Evolutionary conservation across 2,113 vertebrate genomes (phyloP), one percentile per base, ranked within the genome.

Genomic region (Toxostoma redivivum): DNA sequence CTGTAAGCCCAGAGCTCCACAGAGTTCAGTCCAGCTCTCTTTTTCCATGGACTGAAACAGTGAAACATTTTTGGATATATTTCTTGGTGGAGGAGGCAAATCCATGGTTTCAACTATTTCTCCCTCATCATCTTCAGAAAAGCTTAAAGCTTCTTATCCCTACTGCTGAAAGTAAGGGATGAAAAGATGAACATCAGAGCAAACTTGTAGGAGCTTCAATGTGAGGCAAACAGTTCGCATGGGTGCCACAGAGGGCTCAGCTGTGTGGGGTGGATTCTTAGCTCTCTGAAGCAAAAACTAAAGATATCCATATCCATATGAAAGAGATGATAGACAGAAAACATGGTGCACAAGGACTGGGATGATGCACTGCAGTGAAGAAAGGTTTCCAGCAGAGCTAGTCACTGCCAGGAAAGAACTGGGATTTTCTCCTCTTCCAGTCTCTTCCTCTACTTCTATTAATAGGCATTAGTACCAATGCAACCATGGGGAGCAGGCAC

Each of bases 141-240:
- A 83, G 50, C 13, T 20, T 47, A 74, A 58, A 80, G 23, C 31
- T 56, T 51, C 35, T 73, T 44, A 35, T 58, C 42, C 56, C 25
- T 73, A 50, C 21, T 90, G 30, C 38, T 73, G 45, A 66, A 70
- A 81, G 47, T 8, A 47, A 30, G 9, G 50, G 23, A 70, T 8
- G 15, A 65, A 47, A 70, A 53, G 40, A 57, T 50, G 47, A 33
- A 48, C 33, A 58, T 57, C 5, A 23, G 31, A 58, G 45, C 16
- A 72, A 53, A 88, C 54, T 11, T 12, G 3, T 25, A 18, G 2
- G 0, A 66, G 11, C 21, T n/a, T 61, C 0, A 2, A 1, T 1
- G 0, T 4, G 6, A 61, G 42, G 56, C 40, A 87, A 58, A 50
- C 21, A 35, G 25, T 37, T 18, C 0, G 0, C 25, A 28, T 0